These are phyloP conservation scores for Aelia acuminata DNA, from an alignment of 2,888 invertebrate genomes.

Conservation along the genomic window DNA sequence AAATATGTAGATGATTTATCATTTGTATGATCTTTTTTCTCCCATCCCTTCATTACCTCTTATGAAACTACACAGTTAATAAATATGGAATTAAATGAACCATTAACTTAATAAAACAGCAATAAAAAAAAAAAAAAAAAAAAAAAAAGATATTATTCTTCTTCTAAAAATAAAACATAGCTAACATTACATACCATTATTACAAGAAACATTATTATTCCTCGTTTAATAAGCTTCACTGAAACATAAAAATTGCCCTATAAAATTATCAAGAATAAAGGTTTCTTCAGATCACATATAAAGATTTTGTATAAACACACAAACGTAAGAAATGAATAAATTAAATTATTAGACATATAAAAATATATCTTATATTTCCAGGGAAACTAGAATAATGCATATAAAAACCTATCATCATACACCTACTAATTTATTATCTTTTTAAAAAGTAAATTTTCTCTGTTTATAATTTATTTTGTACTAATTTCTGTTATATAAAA, in stretches of 20 bases:
- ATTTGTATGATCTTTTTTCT: neutral
- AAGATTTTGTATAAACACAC: neutral
- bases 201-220: neutral
- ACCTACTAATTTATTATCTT: neutral
- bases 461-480: neutral
- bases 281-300: slow-evolving; percentile 9
- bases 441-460: neutral
- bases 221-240: neutral
- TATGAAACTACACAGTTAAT: neutral
- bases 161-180: neutral
- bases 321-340: neutral
- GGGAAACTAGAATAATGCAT: neutral
- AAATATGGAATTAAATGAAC: neutral
- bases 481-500: neutral
- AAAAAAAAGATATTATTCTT: neutral
- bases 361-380: slow-evolving; percentile 10
- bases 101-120: neutral
- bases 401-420: neutral
- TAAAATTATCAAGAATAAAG: neutral
- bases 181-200: neutral
- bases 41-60: neutral
- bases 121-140: too few relatives aligned
- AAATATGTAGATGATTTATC: neutral
- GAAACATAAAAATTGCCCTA: neutral
- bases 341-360: neutral